phyloP scores from a whole-genome alignment of 2,113 vertebrate species.

The Prochilodus magdalenae region DNA sequence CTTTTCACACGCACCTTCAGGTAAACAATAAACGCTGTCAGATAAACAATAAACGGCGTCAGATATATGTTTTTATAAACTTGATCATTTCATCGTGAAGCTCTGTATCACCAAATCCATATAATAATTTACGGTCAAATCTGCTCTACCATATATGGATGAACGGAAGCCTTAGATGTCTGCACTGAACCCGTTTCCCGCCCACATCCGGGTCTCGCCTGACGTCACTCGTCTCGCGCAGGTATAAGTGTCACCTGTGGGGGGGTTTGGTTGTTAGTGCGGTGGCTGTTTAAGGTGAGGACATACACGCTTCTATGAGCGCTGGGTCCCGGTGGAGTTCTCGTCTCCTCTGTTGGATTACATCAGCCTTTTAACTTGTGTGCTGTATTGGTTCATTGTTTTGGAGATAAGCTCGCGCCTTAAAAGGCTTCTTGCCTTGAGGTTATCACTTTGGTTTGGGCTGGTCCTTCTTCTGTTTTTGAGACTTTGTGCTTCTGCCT shows the following conservation, averaged over 20 bases:
- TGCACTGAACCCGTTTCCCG: background rate
- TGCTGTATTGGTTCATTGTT: background rate
- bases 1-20: too few species aligned
- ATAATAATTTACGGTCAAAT: background rate
- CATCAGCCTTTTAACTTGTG: background rate
- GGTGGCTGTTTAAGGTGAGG: background rate
- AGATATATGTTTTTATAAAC: too few species aligned
- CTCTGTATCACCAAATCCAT: too few species aligned
- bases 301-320: background rate
- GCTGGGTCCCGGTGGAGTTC: background rate
- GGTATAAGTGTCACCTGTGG: constrained; percentile 55
- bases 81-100: too few species aligned
- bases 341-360: background rate
- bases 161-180: constrained; percentile 54
- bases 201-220: constrained; percentile 42
- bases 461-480: background rate
- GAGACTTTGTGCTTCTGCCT: background rate
- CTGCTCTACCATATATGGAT: constrained; percentile 68
- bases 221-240: constrained; percentile 55
- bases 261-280: background rate
- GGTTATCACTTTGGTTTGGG: background rate
- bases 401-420: background rate
- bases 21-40: background rate
- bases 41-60: too few species aligned
- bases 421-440: background rate